Conservation (phyloP, 2,113 vertebrate species). For the Zingel zingel region DNA sequence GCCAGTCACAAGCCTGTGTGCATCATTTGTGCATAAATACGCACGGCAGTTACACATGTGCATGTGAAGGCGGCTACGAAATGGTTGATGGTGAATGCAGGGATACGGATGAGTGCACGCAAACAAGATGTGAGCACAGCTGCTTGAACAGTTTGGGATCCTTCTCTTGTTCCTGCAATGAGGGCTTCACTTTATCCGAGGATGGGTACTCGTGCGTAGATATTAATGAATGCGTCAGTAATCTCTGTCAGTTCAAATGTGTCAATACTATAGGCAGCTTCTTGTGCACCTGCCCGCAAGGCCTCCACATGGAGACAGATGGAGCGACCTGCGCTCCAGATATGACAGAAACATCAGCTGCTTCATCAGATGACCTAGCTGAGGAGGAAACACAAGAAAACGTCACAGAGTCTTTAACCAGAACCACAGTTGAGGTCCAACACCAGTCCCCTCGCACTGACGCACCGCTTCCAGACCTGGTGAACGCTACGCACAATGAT, state of each 20-base stretch:
- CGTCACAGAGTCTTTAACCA: conserved; percentile 11
- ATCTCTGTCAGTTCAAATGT: conserved; percentile 70
- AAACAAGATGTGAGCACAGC: conserved; percentile 64
- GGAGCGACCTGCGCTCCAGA: conserved; percentile 48
- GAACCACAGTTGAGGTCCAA: conserved; percentile 39
- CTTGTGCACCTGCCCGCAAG: conserved; percentile 55
- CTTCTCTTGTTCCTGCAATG: conserved; percentile 76
- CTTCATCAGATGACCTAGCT: neutral
- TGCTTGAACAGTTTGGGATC: conserved; percentile 80
- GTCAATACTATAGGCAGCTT: conserved; percentile 77
- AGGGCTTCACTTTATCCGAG: conserved; percentile 67
- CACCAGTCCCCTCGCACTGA: conserved; percentile 55
- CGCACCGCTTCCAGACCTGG: neutral
- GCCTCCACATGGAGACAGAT: conserved; percentile 45
- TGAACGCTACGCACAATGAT: conserved; percentile 2
- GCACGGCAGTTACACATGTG: conserved; percentile 70
- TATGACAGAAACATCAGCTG: neutral
- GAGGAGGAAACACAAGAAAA: conserved; percentile 1
- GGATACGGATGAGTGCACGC: conserved; percentile 78
- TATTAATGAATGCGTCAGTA: conserved; percentile 70
- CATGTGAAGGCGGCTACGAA: conserved; percentile 72
- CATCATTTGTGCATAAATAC: conserved; percentile 73
- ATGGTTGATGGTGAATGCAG: conserved; percentile 65
- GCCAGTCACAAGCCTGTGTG: conserved; percentile 59
- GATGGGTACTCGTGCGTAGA: conserved; percentile 70